Percentiles rank a stretch among this genome's conserved stretches.
Conservation (phyloP, 2,797 vertebrate genomes). For the Echiichthys vipera region DNA sequence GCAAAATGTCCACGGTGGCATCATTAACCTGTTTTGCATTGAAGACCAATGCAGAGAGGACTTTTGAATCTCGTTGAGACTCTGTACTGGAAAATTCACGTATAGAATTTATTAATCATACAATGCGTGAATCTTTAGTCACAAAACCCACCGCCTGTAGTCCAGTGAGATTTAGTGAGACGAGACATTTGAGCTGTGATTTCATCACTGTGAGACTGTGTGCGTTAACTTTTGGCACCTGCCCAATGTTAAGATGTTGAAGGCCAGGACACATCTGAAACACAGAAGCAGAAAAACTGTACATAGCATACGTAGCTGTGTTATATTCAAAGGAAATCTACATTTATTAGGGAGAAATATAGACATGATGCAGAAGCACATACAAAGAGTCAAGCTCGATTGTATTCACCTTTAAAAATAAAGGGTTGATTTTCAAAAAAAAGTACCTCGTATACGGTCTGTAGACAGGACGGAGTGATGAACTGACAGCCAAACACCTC, state of each 20-base stretch:
- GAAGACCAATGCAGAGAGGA: neutral
- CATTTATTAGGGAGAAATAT: neutral
- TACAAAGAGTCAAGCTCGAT: too few relatives aligned
- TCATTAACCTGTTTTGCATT: slow-evolving; percentile 65
- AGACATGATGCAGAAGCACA: too few relatives aligned
- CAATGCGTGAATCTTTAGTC: neutral
- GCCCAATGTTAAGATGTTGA: slow-evolving; percentile 67
- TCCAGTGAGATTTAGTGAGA: slow-evolving; percentile 74
- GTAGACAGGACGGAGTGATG: slow-evolving; percentile 66
- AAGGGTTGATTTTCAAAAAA: slow-evolving; percentile 20
- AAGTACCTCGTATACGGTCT: slow-evolving; percentile 58
- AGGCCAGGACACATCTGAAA: slow-evolving; percentile 60
- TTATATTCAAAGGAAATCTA: neutral
- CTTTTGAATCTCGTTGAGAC: neutral
- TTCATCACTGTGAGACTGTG: slow-evolving; percentile 65
- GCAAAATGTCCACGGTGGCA: slow-evolving; percentile 58
- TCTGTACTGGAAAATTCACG: neutral
- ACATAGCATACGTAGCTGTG: neutral
- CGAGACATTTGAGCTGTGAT: slow-evolving; percentile 72
- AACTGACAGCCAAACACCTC: slow-evolving; percentile 81
- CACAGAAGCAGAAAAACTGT: neutral
- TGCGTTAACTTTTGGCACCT: slow-evolving; percentile 70
- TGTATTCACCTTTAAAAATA: neutral
- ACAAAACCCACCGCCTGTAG: slow-evolving; percentile 61
- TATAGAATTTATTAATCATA: neutral